Percentiles rank a stretch among this genome's conserved stretches.
phyloP scores from a whole-genome alignment of 2,113 vertebrate species.

The Agapornis roseicollis region DNA sequence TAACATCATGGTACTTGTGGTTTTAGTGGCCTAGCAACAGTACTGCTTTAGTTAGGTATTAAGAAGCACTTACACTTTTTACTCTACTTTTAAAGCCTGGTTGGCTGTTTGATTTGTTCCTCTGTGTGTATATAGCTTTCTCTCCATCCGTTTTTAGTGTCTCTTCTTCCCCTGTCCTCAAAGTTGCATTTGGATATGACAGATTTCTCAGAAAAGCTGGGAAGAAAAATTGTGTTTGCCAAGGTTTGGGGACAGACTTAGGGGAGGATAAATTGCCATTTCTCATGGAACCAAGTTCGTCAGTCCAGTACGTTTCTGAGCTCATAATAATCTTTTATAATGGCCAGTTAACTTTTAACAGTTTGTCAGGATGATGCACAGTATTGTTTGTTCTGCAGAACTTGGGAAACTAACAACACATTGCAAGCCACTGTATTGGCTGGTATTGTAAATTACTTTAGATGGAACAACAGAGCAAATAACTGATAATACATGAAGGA shows the following conservation, averaged over 20 bases:
- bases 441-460: background rate
- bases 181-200: background rate
- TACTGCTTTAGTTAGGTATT: background rate
- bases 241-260: background rate
- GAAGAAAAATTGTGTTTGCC: background rate
- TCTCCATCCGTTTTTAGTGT: background rate
- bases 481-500: background rate
- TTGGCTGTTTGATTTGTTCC: background rate
- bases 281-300: background rate
- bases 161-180: background rate
- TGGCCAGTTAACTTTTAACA: background rate
- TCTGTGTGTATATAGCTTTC: background rate
- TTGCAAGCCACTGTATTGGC: background rate
- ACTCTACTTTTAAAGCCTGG: background rate
- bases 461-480: background rate
- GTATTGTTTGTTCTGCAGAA: background rate
- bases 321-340: background rate
- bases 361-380: background rate
- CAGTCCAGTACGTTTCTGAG: background rate
- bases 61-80: background rate
- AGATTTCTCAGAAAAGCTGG: background rate
- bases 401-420: background rate
- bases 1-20: fast-evolving
- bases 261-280: background rate
- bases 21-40: background rate